Evolutionary conservation across 2,888 invertebrate genomes (phyloP).

Genomic region (Rhagonycha lutea): DNA sequence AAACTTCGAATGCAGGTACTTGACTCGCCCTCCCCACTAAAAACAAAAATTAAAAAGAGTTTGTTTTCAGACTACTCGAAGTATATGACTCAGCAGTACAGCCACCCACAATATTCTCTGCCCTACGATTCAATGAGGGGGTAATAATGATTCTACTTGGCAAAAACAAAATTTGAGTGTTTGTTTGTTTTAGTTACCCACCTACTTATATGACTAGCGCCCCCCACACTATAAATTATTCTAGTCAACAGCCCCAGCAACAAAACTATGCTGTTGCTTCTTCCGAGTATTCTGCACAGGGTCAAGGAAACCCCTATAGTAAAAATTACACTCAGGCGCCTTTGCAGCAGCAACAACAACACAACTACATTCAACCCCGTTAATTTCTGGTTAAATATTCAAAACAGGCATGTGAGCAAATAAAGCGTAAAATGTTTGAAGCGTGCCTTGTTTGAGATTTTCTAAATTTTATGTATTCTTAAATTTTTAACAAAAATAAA

Average conservation of each 20-base stretch:
- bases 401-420: not conserved
- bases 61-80: constrained; percentile 7
- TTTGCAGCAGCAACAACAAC: constrained; percentile 40
- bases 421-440: not conserved
- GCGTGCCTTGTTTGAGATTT: not conserved
- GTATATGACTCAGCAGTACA: constrained; percentile 3
- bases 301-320: constrained; percentile 49
- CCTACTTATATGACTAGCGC: constrained; percentile 45
- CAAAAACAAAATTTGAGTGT: not conserved
- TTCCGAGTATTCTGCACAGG: constrained; percentile 36
- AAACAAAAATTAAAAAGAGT: not conserved
- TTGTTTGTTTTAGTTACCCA: constrained; percentile 16
- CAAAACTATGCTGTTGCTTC: constrained; percentile 34
- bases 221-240: constrained; percentile 43
- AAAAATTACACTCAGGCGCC: constrained; percentile 49
- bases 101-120: constrained; percentile 11
- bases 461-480: not conserved
- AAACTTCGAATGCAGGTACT: constrained; percentile 39
- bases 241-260: constrained; percentile 42
- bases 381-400: constrained; percentile 10
- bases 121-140: constrained; percentile 5
- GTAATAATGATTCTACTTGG: not conserved
- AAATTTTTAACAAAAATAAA: not conserved
- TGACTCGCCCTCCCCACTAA: not conserved
- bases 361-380: constrained; percentile 49